A percentile compares a stretch with the other conserved stretches of the same genome.
phyloP scores from a whole-genome alignment of 2,113 vertebrate species.

The Myodes glareolus region DNA sequence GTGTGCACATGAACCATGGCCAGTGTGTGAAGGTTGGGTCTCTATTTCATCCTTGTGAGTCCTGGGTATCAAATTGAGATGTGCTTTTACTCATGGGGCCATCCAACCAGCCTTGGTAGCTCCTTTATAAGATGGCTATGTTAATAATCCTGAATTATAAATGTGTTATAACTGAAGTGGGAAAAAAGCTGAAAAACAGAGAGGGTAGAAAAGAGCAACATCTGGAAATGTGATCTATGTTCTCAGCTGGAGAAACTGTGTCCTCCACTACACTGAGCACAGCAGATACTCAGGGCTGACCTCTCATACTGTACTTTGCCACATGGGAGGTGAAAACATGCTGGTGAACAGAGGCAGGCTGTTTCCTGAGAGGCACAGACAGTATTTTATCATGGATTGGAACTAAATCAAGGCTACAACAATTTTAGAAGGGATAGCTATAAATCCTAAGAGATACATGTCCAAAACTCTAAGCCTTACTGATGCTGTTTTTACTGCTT shows the following conservation, averaged over 20 bases:
- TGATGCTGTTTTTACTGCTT: background rate
- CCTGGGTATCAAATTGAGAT: accelerated
- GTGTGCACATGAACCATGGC: no score
- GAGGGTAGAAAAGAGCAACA: background rate
- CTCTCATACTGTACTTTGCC: background rate
- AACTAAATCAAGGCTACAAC: background rate
- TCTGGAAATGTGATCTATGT: background rate
- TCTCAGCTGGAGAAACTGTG: background rate
- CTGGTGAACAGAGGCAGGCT: background rate
- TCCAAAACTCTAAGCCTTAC: background rate
- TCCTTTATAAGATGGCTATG: background rate
- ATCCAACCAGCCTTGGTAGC: background rate
- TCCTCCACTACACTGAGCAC: background rate
- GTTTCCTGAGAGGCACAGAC: background rate
- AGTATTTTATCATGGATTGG: background rate
- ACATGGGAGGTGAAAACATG: background rate
- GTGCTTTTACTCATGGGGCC: background rate
- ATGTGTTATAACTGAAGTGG: background rate
- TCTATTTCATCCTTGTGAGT: background rate
- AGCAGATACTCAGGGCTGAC: background rate
- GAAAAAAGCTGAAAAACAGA: background rate
- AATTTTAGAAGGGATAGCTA: background rate
- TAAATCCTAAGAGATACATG: background rate
- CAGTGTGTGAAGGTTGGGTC: background rate
- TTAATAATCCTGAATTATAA: background rate